A percentile compares a stretch with the other conserved stretches of the same genome.
Evolutionary conservation across 2,888 invertebrate species (phyloP).

Genomic region (Drosophila yooni): DNA sequence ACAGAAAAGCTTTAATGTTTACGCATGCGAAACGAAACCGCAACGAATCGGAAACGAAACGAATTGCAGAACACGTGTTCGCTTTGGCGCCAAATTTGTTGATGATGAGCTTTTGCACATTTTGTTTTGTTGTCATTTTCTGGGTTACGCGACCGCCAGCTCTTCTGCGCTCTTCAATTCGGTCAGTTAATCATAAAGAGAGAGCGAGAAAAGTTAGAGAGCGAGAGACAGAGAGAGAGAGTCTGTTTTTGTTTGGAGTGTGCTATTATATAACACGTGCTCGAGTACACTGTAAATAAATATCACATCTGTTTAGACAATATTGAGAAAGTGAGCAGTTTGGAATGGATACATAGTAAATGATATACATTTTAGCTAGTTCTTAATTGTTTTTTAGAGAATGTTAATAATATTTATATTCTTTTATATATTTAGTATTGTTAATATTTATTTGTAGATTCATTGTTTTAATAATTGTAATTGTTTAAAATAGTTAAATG

Average conservation of each 20-base stretch:
- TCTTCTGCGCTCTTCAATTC: slow-evolving; percentile 19
- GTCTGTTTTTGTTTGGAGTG: slow-evolving; percentile 5
- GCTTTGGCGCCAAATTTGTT: slow-evolving; percentile 77
- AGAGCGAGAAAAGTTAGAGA: neutral
- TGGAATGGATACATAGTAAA: neutral
- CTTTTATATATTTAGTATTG: neutral
- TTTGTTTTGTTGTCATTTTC: slow-evolving; percentile 66
- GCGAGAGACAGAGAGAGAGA: neutral
- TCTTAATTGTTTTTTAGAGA: neutral
- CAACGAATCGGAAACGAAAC: slow-evolving; percentile 47
- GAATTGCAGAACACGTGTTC: slow-evolving; percentile 47
- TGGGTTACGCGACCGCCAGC: slow-evolving; percentile 67
- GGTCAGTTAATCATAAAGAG: slow-evolving; percentile 3
- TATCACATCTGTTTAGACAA: neutral
- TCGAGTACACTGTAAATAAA: slow-evolving; percentile 34
- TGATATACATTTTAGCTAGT: neutral
- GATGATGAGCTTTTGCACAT: slow-evolving; percentile 41
- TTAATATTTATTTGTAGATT: neutral
- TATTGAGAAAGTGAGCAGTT: too few species aligned
- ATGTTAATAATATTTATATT: neutral
- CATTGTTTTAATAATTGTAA: neutral
- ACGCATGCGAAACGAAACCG: slow-evolving; percentile 56
- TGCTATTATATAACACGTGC: slow-evolving; percentile 73
- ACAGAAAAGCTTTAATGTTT: slow-evolving; percentile 74
- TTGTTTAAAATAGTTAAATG: neutral